Evolutionary conservation across 1,140 invertebrate genomes (phyloP), one percentile per base, ranked within the genome.

Genomic region (Pectinophora gossypiella): DNA sequence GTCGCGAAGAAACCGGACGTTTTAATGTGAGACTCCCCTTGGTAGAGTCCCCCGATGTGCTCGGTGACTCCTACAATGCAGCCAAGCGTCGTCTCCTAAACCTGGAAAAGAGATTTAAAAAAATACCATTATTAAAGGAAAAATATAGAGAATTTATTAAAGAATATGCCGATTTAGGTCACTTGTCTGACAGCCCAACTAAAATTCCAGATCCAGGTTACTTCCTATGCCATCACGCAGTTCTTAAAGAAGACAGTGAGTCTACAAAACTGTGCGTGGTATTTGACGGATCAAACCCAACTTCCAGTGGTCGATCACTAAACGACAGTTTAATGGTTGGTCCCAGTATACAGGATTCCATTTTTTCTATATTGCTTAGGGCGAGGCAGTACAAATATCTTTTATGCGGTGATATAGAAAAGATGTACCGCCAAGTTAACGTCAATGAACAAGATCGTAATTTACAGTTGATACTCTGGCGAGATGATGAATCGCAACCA

Each of bases 391-490:
- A 61, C 43, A 59, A 69, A 40, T 83, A 70, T 44, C 6, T 67
- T n/a, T 43, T 57, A 9, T 20, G 65, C 19, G 48, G 27, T 20
- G 48, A 49, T 19, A 49, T 38, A 12, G 48, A 49, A n/a, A 49
- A 49, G 16, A 49, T 49, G 48, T 49, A 49, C n/a, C 48, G 48
- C 1, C 48, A 49, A 19, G 12, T 49, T 10, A 12, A 20, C n/a
- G 35, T 49, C 5, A 5, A 35, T 38, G 48, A 49, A 36, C 13
- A 21, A 12, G 48, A 49, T 21, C 48, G 48, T 9, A 49, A 49
- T 35, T 35, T 65, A 19, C 59, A 87, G 59, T 22, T 64, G 44
- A 83, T 88, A 16, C 13, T 87, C 9, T 88, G 83, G 78, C 56
- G 77, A 27, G 42, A 53, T 7, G 51, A 57, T 19, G 47, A 58